A percentile compares a stretch with the other conserved stretches of the same genome.
phyloP scores from a whole-genome alignment of 2,797 vertebrate genomes.

The Florisuga fusca region DNA sequence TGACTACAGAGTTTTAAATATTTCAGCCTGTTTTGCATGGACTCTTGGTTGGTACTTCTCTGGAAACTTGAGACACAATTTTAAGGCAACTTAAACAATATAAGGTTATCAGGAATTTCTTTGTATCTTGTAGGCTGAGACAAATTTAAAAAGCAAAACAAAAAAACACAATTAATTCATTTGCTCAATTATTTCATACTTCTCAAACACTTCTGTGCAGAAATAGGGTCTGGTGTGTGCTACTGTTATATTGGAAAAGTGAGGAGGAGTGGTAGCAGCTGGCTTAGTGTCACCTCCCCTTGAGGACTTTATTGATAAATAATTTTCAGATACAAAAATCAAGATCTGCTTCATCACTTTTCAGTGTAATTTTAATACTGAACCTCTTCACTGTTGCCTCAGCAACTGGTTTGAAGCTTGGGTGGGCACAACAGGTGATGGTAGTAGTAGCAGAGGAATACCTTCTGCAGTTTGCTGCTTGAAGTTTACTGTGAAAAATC shows the following conservation, averaged over 20 bases:
- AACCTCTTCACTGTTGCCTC: background rate
- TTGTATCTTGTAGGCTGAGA: background rate
- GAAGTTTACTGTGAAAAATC: background rate
- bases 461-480: background rate
- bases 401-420: background rate
- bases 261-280: background rate
- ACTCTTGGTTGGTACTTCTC: background rate
- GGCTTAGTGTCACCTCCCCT: background rate
- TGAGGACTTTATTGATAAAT: background rate
- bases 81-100: background rate
- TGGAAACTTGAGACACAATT: background rate
- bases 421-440: background rate
- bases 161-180: background rate
- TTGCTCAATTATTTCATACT: background rate
- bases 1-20: background rate
- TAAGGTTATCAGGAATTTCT: background rate
- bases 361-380: background rate
- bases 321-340: background rate
- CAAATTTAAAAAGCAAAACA: background rate
- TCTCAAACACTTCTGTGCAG: background rate
- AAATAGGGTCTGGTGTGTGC: background rate
- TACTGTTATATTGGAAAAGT: background rate
- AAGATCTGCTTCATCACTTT: background rate
- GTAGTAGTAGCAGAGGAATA: background rate
- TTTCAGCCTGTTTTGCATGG: background rate